Percentiles rank a stretch among this genome's conserved stretches.
These are phyloP conservation scores for Argya squamiceps DNA, from an alignment of 2,797 vertebrate species.

Conservation along the genomic window DNA sequence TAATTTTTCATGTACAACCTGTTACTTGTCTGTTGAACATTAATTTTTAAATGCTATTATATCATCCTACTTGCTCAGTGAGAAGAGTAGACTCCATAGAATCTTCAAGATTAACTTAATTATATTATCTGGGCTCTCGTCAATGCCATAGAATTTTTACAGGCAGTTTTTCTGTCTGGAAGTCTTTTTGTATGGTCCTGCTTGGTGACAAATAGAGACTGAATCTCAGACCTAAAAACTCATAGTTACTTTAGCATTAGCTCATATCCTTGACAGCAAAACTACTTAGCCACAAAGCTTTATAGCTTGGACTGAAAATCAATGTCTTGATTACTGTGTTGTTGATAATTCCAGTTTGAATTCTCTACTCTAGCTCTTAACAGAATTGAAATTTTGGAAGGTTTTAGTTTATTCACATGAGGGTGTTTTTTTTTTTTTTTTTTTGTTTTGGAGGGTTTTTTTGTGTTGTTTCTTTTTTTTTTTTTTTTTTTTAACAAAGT, in stretches of 20 bases:
- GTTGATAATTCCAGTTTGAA: neutral
- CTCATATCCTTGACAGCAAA: neutral
- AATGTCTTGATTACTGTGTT: neutral
- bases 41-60: neutral
- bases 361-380: neutral
- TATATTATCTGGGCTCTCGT: neutral
- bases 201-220: neutral
- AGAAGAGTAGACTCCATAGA: neutral
- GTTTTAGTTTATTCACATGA: neutral
- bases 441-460: no score
- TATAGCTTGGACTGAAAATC: neutral
- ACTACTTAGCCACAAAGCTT: neutral
- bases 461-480: no score
- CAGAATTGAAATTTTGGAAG: neutral
- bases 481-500: neutral
- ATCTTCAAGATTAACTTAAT: neutral
- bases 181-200: neutral
- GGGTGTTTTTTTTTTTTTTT: neutral
- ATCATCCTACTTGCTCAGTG: neutral
- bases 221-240: neutral
- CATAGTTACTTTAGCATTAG: neutral
- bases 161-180: neutral
- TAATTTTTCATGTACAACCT: conserved; percentile 2
- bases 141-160: neutral
- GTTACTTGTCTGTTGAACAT: neutral